These are phyloP conservation scores for Glomeris maerens DNA, from an alignment of 1,140 invertebrate species.

Conservation along the genomic window DNA sequence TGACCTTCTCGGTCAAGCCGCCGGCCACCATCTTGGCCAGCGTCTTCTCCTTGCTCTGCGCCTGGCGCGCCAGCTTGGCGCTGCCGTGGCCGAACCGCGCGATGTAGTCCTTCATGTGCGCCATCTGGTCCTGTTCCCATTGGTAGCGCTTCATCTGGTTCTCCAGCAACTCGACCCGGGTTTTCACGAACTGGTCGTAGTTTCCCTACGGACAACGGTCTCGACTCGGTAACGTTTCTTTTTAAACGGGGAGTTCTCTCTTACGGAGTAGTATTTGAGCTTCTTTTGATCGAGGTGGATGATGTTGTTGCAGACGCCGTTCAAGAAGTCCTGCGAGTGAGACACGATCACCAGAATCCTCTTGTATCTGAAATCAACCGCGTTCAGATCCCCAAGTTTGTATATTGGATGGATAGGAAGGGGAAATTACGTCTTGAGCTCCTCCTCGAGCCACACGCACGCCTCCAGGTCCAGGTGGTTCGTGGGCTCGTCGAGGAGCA, in stretches of 20 bases:
- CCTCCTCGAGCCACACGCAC: conserved; percentile 98
- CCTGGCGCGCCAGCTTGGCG: conserved; percentile 93
- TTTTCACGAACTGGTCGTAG: conserved; percentile 90
- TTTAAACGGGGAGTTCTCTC: too few species aligned
- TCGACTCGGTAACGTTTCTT: too few species aligned
- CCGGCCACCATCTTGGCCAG: conserved; percentile 97
- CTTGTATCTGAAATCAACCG: conserved; percentile 51
- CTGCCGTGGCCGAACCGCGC: conserved; percentile 98
- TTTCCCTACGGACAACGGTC: conserved; percentile 49
- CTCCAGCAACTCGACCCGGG: conserved; percentile 83
- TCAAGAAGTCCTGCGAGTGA: conserved; percentile 99
- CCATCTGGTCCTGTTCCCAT: conserved; percentile 99
- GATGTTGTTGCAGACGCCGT: conserved; percentile 98
- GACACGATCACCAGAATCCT: conserved; percentile 96
- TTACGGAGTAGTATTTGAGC: conserved; percentile 86
- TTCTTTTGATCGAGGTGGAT: conserved; percentile 88
- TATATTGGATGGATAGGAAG: conserved; percentile 6
- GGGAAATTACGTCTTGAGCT: conserved; percentile 63
- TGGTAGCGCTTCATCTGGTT: conserved; percentile 99
- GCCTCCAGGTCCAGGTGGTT: conserved; percentile 68
- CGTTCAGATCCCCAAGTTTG: too few species aligned
- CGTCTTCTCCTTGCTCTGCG: conserved; percentile 98
- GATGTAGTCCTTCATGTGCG: conserved; percentile 99
- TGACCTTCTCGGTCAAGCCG: conserved; percentile 88
- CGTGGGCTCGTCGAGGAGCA: conserved; percentile 46